Percentiles rank a stretch among this genome's conserved stretches.
phyloP scores from a whole-genome alignment of 2,797 vertebrate species.

The Chelon labrosus region DNA sequence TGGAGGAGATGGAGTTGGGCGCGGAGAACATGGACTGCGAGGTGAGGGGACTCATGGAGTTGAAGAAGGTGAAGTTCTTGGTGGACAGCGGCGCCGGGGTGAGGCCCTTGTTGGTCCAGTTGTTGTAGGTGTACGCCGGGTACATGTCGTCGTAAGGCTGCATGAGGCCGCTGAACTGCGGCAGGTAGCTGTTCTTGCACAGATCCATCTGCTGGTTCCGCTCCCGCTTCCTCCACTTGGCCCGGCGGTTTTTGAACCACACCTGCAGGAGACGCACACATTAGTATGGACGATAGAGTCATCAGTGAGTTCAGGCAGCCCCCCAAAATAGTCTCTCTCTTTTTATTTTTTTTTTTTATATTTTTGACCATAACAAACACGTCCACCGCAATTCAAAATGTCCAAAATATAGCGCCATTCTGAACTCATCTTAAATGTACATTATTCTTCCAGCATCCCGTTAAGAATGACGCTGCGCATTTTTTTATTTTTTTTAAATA shows the following conservation, averaged over 20 bases:
- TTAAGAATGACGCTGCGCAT: too few relatives aligned
- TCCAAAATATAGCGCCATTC: too few relatives aligned
- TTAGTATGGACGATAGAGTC: too few relatives aligned
- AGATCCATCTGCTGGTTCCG: slow-evolving; percentile 99
- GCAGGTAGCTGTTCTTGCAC: slow-evolving; percentile 98
- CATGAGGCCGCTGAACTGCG: slow-evolving; percentile 98
- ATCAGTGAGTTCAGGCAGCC: too few relatives aligned
- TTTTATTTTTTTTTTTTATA: too few relatives aligned
- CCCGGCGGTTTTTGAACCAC: slow-evolving; percentile 98
- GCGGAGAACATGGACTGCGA: slow-evolving; percentile 98
- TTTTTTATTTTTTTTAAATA: too few relatives aligned
- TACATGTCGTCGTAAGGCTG: slow-evolving; percentile 99
- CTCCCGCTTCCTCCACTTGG: slow-evolving; percentile 98
- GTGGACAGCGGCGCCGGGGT: slow-evolving; percentile 93
- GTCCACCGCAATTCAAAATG: too few relatives aligned
- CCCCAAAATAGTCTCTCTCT: too few relatives aligned
- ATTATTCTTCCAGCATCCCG: too few relatives aligned
- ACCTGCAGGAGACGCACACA: slow-evolving; percentile 83
- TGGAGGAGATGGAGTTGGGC: slow-evolving; percentile 96
- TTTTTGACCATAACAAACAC: too few relatives aligned
- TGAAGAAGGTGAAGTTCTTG: slow-evolving; percentile 99
- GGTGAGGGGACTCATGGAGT: slow-evolving; percentile 97
- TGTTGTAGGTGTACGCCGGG: slow-evolving; percentile 97
- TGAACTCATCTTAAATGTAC: too few relatives aligned
- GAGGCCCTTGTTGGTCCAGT: slow-evolving; percentile 98